phyloP scores from a whole-genome alignment of 2,113 vertebrate genomes.

The Guaruba guarouba region DNA sequence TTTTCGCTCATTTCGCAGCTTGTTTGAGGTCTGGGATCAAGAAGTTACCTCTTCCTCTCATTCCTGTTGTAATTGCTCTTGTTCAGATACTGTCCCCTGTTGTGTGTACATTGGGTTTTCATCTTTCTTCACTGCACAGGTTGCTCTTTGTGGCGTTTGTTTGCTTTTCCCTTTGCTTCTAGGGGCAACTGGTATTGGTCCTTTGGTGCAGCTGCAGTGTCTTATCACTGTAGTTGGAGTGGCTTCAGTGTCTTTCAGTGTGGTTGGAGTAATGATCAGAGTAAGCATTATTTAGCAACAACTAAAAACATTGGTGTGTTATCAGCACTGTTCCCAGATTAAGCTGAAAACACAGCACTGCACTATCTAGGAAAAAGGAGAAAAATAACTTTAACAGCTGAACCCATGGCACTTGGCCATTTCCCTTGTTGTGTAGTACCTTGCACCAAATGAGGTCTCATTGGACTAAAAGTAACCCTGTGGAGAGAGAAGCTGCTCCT shows the following conservation, averaged over 20 bases:
- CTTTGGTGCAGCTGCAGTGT: not conserved
- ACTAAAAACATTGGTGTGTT: not conserved
- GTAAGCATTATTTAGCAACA: not conserved
- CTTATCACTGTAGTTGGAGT: not conserved
- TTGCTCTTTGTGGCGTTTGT: not conserved
- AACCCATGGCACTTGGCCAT: not conserved
- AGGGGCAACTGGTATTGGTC: not conserved
- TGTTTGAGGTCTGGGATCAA: not conserved
- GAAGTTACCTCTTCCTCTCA: not conserved
- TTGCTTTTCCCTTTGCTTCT: not conserved
- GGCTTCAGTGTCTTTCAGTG: not conserved
- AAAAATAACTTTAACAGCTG: not conserved
- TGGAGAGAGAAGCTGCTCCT: not conserved
- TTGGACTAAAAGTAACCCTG: fast-evolving
- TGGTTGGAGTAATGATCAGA: not conserved
- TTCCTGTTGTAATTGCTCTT: not conserved
- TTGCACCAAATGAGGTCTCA: not conserved
- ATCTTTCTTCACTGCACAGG: not conserved
- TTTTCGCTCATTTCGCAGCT: fast-evolving
- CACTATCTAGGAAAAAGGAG: not conserved
- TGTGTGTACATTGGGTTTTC: not conserved
- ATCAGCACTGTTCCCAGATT: not conserved
- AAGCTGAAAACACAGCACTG: not conserved
- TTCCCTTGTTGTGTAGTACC: not conserved
- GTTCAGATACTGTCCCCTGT: not conserved